Conservation (phyloP, 2,888 invertebrate species). For the Melolontha melolontha region DNA sequence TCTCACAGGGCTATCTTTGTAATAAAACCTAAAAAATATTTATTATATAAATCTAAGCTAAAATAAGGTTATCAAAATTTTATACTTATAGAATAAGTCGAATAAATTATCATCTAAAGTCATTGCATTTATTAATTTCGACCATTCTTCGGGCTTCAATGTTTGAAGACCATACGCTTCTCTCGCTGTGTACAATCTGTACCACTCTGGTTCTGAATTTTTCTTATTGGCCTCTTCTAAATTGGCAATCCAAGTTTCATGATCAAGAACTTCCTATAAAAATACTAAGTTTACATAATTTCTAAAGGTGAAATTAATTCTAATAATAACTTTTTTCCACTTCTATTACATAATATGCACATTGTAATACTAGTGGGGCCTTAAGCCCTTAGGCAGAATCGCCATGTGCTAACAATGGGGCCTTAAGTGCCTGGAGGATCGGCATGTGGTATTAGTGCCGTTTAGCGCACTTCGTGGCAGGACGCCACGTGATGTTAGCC, state of each 20-base stretch:
- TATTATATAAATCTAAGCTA: background rate
- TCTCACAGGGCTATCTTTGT: slow-evolving; percentile 87
- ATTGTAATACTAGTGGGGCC: too few species aligned
- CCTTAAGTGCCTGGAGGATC: too few species aligned
- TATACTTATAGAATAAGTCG: slow-evolving; percentile 87
- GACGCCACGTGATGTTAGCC: too few species aligned
- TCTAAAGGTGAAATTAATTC: slow-evolving; percentile 26
- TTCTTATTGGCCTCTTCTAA: slow-evolving; percentile 90
- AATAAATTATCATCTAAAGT: slow-evolving; percentile 85
- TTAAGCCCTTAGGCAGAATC: too few species aligned
- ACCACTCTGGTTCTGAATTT: slow-evolving; percentile 77
- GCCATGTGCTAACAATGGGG: too few species aligned
- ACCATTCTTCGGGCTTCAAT: slow-evolving; percentile 90
- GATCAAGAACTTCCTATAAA: slow-evolving; percentile 87
- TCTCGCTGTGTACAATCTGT: slow-evolving; percentile 85
- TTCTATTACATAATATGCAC: too few species aligned
- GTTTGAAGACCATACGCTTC: slow-evolving; percentile 86
- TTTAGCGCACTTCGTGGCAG: too few species aligned
- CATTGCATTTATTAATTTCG: slow-evolving; percentile 87
- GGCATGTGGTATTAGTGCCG: too few species aligned
- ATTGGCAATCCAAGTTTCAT: slow-evolving; percentile 96
- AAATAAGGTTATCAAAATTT: background rate
- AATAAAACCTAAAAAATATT: slow-evolving; percentile 76
- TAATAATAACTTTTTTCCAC: too few species aligned
- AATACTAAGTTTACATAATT: slow-evolving; percentile 22